Base-by-base conservation (phyloP, 2,797 vertebrate species). In the Cirrhinus molitorella region DNA sequence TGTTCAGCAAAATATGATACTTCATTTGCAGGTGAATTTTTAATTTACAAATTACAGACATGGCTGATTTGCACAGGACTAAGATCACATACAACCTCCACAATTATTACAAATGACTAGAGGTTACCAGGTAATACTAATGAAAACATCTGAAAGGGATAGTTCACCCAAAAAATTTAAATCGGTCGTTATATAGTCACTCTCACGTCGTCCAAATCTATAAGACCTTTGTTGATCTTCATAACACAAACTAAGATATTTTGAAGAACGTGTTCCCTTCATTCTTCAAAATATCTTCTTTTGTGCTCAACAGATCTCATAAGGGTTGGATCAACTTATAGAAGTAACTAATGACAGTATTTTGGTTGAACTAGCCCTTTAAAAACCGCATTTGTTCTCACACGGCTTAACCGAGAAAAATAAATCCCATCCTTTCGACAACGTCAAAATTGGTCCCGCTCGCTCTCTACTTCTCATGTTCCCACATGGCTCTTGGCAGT, bases 401-500 rank as follows among this genome's bases (percentile, higher is more conserved):
- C 51, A 53, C 21, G 51, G 51, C 51, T 53, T 53, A 57, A 23
- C 13, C 0, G 13, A 61, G 47, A 51, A 51, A 31, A 51, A 72
- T 31, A 0, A 7, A 34, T 51, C 47, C 25, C 37, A 45, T 76
- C 23, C 31, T 70, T 23, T 68, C 10, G 16, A 43, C 5, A 3
- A 53, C 0, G 21, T 1, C 61, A 72, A 40, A 55, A 55, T 21
- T 57, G 10, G 31, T 43, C 34, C 2, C 1, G 17, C 49, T 19
- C 11, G 6, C 65, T 43, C 11, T 67, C 34, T 43, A 23, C 16
- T 31, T 12, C 34, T 80, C 63, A 25, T 40, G 47, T 67, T 23
- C 77, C 63, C 47, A 79, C 63, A 67, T 34, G 59, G 45, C 59
- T 77, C 74, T 65, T 34, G 61, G 31, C 45, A n/a, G 59, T 23